Evolutionary conservation across 1,140 invertebrate species (phyloP).

Genomic region (Drosophila sp.): DNA sequence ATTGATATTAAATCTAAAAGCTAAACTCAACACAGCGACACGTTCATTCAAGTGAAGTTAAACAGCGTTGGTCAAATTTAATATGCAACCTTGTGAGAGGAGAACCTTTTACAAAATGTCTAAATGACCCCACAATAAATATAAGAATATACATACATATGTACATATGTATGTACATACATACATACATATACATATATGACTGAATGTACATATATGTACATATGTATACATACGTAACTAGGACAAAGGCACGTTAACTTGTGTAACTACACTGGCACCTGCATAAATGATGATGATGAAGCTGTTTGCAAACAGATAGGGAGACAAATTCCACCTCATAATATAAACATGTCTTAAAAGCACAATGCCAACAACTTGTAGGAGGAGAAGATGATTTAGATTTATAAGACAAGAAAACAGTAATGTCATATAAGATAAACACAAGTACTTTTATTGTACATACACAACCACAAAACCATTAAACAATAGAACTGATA

Average conservation of each 20-base stretch:
- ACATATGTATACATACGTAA: neutral
- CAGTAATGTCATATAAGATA: slow-evolving; percentile 37
- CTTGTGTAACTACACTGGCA: slow-evolving; percentile 6
- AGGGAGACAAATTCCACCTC: slow-evolving; percentile 22
- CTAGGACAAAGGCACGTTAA: slow-evolving; percentile 34
- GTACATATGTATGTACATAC: too few relatives aligned
- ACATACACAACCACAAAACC: neutral
- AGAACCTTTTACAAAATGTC: neutral
- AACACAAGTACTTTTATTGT: slow-evolving; percentile 39
- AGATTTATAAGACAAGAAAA: slow-evolving; percentile 30
- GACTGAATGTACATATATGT: too few relatives aligned
- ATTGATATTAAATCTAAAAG: neutral
- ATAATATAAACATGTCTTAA: slow-evolving; percentile 33
- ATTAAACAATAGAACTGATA: slow-evolving; percentile 32
- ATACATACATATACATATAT: too few relatives aligned
- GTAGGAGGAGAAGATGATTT: slow-evolving; percentile 8
- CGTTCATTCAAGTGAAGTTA: neutral
- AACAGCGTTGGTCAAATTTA: neutral
- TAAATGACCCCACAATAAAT: neutral
- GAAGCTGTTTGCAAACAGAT: slow-evolving; percentile 39
- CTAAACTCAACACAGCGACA: neutral
- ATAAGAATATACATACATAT: neutral
- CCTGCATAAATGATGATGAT: slow-evolving; percentile 26
- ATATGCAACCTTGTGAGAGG: neutral
- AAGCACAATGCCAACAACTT: slow-evolving; percentile 31